These are phyloP conservation scores for Atta cephalotes DNA, from an alignment of 1,140 invertebrate genomes.

Conservation along the genomic window DNA sequence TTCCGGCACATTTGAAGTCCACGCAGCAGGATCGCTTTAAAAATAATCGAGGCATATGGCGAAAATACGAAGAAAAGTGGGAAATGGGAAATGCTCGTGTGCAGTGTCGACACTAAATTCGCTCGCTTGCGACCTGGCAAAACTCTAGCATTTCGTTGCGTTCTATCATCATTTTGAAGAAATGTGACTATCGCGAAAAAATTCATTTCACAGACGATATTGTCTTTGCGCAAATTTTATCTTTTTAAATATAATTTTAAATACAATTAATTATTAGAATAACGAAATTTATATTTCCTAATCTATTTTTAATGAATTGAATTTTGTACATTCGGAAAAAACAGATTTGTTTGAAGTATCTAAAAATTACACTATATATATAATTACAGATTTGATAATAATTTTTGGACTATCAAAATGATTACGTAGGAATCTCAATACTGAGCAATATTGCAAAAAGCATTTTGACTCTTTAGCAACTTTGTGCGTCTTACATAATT, in stretches of 20 bases:
- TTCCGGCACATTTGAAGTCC: slow-evolving; percentile 53
- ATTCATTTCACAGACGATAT: background rate
- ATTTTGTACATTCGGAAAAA: background rate
- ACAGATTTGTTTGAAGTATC: too few species aligned
- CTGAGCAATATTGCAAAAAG: too few species aligned
- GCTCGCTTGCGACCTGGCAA: slow-evolving; percentile 27
- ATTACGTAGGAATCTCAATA: too few species aligned
- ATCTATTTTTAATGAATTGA: background rate
- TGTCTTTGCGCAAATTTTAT: background rate
- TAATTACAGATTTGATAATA: too few species aligned
- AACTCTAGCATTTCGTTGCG: slow-evolving; percentile 1
- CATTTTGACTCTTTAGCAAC: too few species aligned
- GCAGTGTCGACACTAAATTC: slow-evolving; percentile 42
- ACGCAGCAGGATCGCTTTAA: slow-evolving; percentile 37
- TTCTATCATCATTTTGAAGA: background rate
- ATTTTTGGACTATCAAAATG: too few species aligned
- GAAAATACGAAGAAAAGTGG: slow-evolving; percentile 39
- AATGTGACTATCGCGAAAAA: background rate
- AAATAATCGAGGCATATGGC: slow-evolving; percentile 36
- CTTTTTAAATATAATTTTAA: background rate
- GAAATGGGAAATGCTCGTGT: slow-evolving; percentile 46
- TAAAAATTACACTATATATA: too few species aligned
- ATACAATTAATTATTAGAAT: background rate
- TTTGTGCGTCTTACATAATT: too few species aligned
- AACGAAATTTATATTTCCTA: background rate